These are phyloP conservation scores for Blastobasis lacticolella DNA, from an alignment of 2,888 invertebrate genomes.

Conservation along the genomic window DNA sequence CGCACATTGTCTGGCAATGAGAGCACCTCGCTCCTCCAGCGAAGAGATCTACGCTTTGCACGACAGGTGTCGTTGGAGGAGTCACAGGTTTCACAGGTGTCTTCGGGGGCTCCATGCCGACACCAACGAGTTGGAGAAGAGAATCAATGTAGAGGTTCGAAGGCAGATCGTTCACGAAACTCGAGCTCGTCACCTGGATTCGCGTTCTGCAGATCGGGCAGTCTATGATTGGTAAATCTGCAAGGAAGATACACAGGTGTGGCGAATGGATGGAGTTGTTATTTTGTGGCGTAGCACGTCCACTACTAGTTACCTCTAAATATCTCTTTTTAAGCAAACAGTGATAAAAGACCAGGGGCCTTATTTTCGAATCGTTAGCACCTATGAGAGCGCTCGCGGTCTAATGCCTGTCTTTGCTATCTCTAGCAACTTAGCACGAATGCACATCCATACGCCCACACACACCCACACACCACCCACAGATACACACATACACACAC, in stretches of 20 bases:
- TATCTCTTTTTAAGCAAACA: too few species aligned
- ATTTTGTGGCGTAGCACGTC: too few species aligned
- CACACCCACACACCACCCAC: too few species aligned
- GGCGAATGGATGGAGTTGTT: neutral
- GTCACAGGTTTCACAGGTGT: conserved; percentile 25
- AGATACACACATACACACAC: too few species aligned
- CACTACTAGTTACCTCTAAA: too few species aligned
- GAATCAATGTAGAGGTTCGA: conserved; percentile 80
- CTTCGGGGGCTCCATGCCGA: conserved; percentile 19
- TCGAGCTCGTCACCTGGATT: conserved; percentile 58
- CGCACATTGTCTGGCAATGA: conserved; percentile 51
- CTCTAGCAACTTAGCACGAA: too few species aligned
- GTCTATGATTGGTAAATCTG: conserved; percentile 46
- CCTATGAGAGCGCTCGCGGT: too few species aligned
- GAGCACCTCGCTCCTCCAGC: conserved; percentile 45
- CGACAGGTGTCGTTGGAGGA: conserved; percentile 24
- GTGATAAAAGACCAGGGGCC: too few species aligned
- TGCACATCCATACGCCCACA: too few species aligned
- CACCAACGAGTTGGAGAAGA: conserved; percentile 67
- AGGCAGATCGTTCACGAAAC: conserved; percentile 74
- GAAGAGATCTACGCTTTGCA: conserved; percentile 46
- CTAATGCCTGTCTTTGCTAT: too few species aligned
- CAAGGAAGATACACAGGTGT: conserved; percentile 16
- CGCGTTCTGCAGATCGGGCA: conserved; percentile 77
- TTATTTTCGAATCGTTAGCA: too few species aligned